Percentiles rank a stretch among this genome's conserved stretches.
phyloP scores from a whole-genome alignment of 2,797 vertebrate species.

The Molossus alvarezi region DNA sequence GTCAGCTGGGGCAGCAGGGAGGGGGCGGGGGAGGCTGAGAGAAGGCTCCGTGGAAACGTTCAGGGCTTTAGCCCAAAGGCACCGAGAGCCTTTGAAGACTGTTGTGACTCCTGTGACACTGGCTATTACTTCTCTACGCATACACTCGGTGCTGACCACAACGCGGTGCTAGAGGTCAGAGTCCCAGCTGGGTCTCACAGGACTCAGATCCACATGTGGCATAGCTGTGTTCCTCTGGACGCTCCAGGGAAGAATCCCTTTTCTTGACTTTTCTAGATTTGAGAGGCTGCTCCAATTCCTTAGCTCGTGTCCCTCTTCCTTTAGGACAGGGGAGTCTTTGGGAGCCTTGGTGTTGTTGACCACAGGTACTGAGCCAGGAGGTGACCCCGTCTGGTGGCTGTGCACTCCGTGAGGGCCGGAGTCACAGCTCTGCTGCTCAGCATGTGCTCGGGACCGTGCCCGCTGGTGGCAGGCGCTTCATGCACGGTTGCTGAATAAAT shows the following conservation, averaged over 20 bases:
- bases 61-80: neutral
- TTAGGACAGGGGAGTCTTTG: neutral
- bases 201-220: neutral
- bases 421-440: neutral
- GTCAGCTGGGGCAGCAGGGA: neutral
- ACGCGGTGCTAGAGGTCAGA: neutral
- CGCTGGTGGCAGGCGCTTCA: neutral
- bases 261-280: neutral
- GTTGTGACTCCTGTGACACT: neutral
- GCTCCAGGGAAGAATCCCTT: neutral
- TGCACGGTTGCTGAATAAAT: neutral
- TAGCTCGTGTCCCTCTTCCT: neutral
- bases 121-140: neutral
- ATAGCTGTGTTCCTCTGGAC: neutral
- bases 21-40: neutral
- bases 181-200: neutral
- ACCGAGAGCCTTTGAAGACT: neutral
- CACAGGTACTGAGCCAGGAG: neutral
- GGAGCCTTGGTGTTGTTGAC: neutral
- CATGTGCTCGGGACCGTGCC: neutral
- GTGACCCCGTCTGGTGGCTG: neutral
- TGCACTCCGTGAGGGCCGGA: neutral
- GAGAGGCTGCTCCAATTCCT: neutral
- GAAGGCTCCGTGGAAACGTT: neutral
- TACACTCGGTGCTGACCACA: neutral